Conservation (phyloP, 2,888 invertebrate species). For the Chrysopilus asiliformis region DNA sequence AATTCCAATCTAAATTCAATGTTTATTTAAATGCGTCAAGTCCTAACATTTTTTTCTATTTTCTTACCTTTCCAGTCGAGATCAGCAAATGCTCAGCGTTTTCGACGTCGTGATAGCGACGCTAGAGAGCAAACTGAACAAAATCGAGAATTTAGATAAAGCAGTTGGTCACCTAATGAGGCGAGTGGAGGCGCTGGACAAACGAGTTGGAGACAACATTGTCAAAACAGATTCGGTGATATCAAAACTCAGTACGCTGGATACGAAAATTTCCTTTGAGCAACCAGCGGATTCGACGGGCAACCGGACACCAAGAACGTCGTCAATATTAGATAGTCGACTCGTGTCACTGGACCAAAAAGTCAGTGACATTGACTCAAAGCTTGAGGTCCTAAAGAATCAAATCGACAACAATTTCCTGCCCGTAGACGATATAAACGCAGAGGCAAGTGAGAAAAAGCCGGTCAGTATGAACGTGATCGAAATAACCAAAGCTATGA, state of each 20-base stretch:
- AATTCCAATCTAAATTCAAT: no score
- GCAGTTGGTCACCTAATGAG: slow-evolving; percentile 79
- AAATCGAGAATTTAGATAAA: slow-evolving; percentile 77
- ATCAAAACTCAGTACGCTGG: slow-evolving; percentile 58
- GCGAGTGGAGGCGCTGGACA: slow-evolving; percentile 69
- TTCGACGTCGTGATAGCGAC: slow-evolving; percentile 85
- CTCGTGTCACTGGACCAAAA: slow-evolving; percentile 66
- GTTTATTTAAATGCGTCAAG: no score
- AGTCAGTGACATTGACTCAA: slow-evolving; percentile 69
- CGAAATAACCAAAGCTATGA: slow-evolving; percentile 72
- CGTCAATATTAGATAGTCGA: slow-evolving; percentile 46
- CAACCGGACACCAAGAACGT: slow-evolving; percentile 21
- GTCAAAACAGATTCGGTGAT: slow-evolving; percentile 75
- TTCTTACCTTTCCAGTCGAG: slow-evolving; percentile 47
- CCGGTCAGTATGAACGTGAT: slow-evolving; percentile 71
- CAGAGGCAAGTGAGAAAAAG: slow-evolving; percentile 77
- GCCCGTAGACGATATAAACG: slow-evolving; percentile 70
- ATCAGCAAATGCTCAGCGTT: slow-evolving; percentile 76
- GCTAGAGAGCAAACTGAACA: slow-evolving; percentile 71
- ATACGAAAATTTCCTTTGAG: slow-evolving; percentile 58
- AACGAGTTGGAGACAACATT: slow-evolving; percentile 68
- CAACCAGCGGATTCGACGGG: slow-evolving; percentile 28
- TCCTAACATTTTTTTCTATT: background rate
- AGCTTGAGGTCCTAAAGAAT: slow-evolving; percentile 62
- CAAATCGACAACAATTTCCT: slow-evolving; percentile 73